Conservation (phyloP, 2,888 invertebrate genomes). For the Scaeva pyrastri region DNA sequence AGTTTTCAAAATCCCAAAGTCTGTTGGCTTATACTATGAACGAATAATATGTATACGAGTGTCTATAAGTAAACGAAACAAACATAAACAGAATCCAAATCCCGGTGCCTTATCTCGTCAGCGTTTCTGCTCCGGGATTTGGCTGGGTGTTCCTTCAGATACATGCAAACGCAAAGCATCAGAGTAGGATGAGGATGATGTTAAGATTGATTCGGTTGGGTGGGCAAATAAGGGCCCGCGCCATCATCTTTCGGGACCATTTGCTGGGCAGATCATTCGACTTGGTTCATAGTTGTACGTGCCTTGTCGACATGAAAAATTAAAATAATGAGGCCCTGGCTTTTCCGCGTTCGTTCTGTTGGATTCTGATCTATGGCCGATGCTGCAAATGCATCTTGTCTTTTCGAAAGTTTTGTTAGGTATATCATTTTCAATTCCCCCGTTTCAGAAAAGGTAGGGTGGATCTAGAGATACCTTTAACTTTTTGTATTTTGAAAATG, state of each 20-base stretch:
- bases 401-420: constrained; percentile 76
- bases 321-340: constrained; percentile 70
- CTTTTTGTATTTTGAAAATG: constrained; percentile 53
- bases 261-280: constrained; percentile 37
- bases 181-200: not conserved
- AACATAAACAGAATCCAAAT: constrained; percentile 70
- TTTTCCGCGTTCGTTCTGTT: constrained; percentile 75
- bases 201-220: constrained; percentile 52
- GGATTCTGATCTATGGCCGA: constrained; percentile 44
- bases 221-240: constrained; percentile 55
- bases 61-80: too few species aligned
- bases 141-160: not conserved
- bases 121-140: constrained; percentile 43
- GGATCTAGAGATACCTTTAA: not conserved
- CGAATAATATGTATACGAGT: not conserved
- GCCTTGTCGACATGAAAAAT: constrained; percentile 71
- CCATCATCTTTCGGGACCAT: constrained; percentile 39
- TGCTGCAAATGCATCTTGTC: constrained; percentile 65
- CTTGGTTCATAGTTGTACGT: not conserved
- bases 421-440: constrained; percentile 70
- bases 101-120: constrained; percentile 63
- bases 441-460: not conserved
- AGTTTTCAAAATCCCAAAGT: constrained; percentile 71
- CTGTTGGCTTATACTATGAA: constrained; percentile 28
- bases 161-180: not conserved